Percentiles rank a stretch among this genome's conserved stretches.
Evolutionary conservation across 92 coral and sea anemone species (phyloP).

Genomic region (Epizoanthus scotinus): DNA sequence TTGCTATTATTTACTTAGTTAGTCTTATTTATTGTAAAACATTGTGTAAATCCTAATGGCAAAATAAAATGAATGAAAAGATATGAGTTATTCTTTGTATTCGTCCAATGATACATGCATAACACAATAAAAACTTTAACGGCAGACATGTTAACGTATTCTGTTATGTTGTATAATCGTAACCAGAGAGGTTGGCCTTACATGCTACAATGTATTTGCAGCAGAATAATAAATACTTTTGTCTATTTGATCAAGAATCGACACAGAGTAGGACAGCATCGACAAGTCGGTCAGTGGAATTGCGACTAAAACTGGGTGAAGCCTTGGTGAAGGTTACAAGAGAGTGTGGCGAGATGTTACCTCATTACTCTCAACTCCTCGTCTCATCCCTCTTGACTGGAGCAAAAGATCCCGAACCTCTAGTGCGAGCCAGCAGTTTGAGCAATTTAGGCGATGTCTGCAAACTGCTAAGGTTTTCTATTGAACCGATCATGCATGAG

Average conservation of each 20-base stretch:
- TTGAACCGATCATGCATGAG: conserved; percentile 83
- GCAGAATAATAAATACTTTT: background rate
- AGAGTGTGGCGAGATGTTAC: conserved; percentile 84
- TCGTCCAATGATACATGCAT: too few species aligned
- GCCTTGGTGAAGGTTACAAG: conserved; percentile 83
- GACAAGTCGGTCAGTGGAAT: conserved; percentile 61
- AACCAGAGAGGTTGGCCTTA: too few species aligned
- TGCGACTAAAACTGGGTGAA: conserved; percentile 86
- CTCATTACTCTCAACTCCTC: conserved; percentile 77
- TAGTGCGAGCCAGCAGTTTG: conserved; percentile 94
- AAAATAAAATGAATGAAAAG: too few species aligned
- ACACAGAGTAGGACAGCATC: background rate
- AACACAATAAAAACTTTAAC: too few species aligned
- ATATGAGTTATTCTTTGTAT: too few species aligned
- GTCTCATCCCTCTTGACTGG: conserved; percentile 81
- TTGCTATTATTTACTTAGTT: too few species aligned
- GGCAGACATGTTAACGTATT: too few species aligned
- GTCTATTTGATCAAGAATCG: background rate
- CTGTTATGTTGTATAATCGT: too few species aligned
- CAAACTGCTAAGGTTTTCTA: conserved; percentile 74
- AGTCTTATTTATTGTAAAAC: too few species aligned
- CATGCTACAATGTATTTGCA: too few species aligned
- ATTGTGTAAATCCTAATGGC: too few species aligned
- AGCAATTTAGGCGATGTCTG: conserved; percentile 94
- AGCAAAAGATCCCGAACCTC: conserved; percentile 73